Conservation (phyloP, 2,797 vertebrate species). For the Corythornis leucogaster region DNA sequence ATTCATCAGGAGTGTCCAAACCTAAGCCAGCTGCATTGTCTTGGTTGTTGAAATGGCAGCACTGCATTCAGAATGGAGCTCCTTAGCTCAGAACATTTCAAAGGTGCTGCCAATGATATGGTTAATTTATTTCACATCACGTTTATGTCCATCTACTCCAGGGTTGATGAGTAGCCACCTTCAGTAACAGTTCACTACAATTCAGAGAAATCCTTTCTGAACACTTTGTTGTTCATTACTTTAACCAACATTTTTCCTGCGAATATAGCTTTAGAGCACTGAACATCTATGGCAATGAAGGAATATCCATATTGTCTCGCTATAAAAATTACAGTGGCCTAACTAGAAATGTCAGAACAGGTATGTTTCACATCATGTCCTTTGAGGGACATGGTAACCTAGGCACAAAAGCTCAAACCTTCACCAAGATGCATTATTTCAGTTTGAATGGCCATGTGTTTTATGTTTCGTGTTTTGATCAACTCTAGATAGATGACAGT, state of each 20-base stretch:
- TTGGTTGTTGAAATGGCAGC: neutral
- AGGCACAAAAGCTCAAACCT: neutral
- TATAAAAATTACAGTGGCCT: neutral
- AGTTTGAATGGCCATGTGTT: neutral
- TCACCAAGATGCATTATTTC: neutral
- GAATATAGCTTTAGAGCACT: neutral
- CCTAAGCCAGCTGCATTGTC: neutral
- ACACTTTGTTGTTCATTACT: neutral
- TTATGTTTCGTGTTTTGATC: conserved; percentile 46
- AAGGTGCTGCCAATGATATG: neutral
- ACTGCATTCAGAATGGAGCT: neutral
- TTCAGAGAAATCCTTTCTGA: neutral
- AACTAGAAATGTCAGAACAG: neutral
- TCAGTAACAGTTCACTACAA: neutral
- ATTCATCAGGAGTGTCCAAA: neutral
- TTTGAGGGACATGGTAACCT: accelerated
- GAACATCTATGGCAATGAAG: neutral
- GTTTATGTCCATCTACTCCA: neutral
- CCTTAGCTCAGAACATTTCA: neutral
- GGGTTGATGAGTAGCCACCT: neutral
- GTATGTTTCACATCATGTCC: neutral
- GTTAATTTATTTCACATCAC: neutral
- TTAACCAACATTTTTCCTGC: neutral
- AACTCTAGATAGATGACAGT: conserved; percentile 45
- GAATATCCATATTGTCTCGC: neutral